Evolutionary conservation across 2,113 vertebrate genomes (phyloP).

Genomic region (Montifringilla adamsi): DNA sequence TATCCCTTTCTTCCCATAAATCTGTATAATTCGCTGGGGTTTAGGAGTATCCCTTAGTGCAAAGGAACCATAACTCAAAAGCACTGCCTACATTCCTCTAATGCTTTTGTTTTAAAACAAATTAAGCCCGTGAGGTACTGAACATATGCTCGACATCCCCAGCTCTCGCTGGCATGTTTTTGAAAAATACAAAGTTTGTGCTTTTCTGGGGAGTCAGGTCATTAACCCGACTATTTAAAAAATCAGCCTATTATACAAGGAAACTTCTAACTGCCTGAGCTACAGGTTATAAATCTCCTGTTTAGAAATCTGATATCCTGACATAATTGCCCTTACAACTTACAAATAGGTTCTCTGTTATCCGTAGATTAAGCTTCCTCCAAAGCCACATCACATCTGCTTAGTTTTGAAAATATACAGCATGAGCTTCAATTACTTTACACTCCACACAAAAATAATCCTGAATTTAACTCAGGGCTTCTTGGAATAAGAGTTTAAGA

Average conservation of each 20-base stretch:
- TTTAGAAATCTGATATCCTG: conserved; percentile 65
- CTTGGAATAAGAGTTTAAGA: conserved; percentile 46
- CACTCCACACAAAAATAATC: conserved; percentile 52
- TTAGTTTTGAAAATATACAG: conserved; percentile 64
- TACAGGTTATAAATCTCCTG: conserved; percentile 62
- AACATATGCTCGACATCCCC: neutral
- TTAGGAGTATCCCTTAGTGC: conserved; percentile 17
- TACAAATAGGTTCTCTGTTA: conserved; percentile 69
- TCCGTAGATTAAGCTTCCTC: conserved; percentile 72
- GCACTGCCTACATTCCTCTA: conserved; percentile 19
- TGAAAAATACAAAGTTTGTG: conserved; percentile 52
- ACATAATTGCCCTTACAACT: conserved; percentile 66
- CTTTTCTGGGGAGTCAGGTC: conserved; percentile 44
- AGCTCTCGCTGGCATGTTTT: neutral
- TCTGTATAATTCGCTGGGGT: neutral
- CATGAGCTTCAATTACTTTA: conserved; percentile 54
- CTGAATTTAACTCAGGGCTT: conserved; percentile 52
- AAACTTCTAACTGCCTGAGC: conserved; percentile 53
- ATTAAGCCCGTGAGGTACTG: neutral
- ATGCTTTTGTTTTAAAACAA: conserved; percentile 45
- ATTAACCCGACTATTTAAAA: conserved; percentile 48
- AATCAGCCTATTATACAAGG: conserved; percentile 56
- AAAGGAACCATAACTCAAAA: conserved; percentile 34
- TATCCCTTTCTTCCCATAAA: neutral
- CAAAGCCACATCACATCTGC: conserved; percentile 59